These are phyloP conservation scores for Mus minutoides DNA, from an alignment of 2,797 vertebrate species.

Conservation along the genomic window DNA sequence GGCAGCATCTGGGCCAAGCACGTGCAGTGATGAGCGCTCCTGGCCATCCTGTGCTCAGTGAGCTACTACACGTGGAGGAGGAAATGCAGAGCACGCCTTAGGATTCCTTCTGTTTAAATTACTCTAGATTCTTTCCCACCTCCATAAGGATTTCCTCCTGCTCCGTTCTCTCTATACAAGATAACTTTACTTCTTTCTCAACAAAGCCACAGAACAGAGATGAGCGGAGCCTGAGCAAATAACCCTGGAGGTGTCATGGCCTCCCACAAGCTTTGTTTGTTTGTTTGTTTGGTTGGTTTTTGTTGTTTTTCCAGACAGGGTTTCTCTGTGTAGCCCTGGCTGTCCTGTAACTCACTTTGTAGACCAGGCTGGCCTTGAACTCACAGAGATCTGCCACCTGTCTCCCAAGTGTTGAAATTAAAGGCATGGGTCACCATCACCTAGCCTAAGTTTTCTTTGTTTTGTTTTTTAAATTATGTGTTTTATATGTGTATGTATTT, in stretches of 20 bases:
- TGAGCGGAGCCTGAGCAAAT: neutral
- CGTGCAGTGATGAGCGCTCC: neutral
- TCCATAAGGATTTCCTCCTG: neutral
- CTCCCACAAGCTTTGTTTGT: neutral
- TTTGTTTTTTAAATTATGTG: no score
- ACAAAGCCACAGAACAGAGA: neutral
- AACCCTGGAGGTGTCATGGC: neutral
- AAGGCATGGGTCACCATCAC: no score
- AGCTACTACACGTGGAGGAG: neutral
- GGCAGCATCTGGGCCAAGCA: fast-evolving
- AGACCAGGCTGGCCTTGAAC: neutral
- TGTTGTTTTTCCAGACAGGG: neutral
- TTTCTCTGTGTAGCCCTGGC: neutral
- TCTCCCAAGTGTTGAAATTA: neutral
- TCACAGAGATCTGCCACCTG: neutral
- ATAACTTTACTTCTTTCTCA: neutral
- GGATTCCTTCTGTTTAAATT: neutral
- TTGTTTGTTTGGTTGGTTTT: neutral
- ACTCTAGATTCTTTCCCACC: neutral
- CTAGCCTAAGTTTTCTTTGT: neutral
- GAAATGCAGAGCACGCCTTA: neutral
- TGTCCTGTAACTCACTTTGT: neutral
- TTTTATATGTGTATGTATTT: neutral
- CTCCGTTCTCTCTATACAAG: fast-evolving
- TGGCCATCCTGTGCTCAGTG: neutral